Conservation (phyloP, 2,888 invertebrate genomes). For the Seira sanloemensis region DNA sequence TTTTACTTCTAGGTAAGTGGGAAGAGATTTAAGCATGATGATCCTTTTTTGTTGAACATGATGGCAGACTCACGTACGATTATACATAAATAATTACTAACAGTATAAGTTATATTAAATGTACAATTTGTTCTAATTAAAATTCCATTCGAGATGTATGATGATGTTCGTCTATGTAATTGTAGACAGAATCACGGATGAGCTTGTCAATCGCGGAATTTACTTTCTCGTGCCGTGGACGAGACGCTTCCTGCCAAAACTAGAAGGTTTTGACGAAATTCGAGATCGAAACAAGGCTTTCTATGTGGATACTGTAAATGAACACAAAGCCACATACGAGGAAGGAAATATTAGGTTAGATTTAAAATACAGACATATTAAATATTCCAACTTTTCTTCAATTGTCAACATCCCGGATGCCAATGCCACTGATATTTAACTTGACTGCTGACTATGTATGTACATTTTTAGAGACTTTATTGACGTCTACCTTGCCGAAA, state of each 20-base stretch:
- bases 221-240: constrained; percentile 40
- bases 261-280: not conserved
- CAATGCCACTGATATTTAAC: no score
- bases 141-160: no score
- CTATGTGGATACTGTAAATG: constrained; percentile 5
- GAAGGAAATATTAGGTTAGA: not conserved
- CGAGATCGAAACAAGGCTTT: constrained; percentile 10
- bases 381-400: not conserved
- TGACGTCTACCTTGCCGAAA: constrained; percentile 42
- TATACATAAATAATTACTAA: not conserved
- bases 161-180: no score
- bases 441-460: no score
- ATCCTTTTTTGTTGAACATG: constrained; percentile 19
- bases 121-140: not conserved
- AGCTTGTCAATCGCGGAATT: constrained; percentile 18
- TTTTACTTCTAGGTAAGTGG: no score
- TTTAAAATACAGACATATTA: not conserved
- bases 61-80: not conserved
- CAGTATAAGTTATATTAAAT: not conserved
- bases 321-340: constrained; percentile 19
- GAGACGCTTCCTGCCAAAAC: constrained; percentile 20
- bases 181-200: not conserved
- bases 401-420: no score
- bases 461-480: constrained; percentile 44
- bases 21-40: constrained; percentile 43